phyloP scores from a whole-genome alignment of 2,113 vertebrate genomes.

The Gobio gobio region DNA sequence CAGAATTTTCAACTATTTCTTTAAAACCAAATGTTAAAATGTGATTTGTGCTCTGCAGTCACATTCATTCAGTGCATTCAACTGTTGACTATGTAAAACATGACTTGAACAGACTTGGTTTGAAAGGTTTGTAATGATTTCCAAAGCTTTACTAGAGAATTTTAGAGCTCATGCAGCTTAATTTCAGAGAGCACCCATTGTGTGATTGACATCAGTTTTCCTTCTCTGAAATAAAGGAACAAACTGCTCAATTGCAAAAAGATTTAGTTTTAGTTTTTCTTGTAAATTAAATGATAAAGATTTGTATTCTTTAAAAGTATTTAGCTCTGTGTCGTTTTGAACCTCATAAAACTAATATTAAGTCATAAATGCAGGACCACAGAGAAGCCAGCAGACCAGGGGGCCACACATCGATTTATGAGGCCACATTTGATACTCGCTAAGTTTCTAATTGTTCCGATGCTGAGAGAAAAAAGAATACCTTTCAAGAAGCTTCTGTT shows the following conservation, averaged over 20 bases:
- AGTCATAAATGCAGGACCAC: slow-evolving; percentile 1
- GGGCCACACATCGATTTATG: slow-evolving; percentile 32
- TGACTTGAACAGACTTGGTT: slow-evolving; percentile 19
- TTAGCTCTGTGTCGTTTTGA: not conserved
- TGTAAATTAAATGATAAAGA: not conserved
- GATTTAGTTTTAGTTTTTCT: not conserved
- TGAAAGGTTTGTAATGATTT: slow-evolving; percentile 2
- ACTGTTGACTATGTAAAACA: not conserved
- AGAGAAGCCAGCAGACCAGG: slow-evolving; percentile 43
- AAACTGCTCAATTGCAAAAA: slow-evolving; percentile 3
- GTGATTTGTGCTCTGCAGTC: not conserved
- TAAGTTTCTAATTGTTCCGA: slow-evolving; percentile 80
- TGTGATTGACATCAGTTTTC: not conserved
- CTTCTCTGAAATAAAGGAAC: not conserved
- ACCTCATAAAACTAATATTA: slow-evolving; percentile 19
- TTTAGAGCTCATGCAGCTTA: not conserved
- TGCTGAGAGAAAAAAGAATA: slow-evolving; percentile 67
- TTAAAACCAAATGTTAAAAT: not conserved
- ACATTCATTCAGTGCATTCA: not conserved
- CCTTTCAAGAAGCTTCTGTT: slow-evolving; percentile 79
- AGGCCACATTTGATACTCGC: slow-evolving; percentile 22
- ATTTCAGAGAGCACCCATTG: slow-evolving; percentile 29
- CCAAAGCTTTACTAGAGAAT: slow-evolving; percentile 10
- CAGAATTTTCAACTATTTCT: not conserved
- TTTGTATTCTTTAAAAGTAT: not conserved